Conservation (phyloP, 2,797 vertebrate genomes). For the Sardinella longiceps region DNA sequence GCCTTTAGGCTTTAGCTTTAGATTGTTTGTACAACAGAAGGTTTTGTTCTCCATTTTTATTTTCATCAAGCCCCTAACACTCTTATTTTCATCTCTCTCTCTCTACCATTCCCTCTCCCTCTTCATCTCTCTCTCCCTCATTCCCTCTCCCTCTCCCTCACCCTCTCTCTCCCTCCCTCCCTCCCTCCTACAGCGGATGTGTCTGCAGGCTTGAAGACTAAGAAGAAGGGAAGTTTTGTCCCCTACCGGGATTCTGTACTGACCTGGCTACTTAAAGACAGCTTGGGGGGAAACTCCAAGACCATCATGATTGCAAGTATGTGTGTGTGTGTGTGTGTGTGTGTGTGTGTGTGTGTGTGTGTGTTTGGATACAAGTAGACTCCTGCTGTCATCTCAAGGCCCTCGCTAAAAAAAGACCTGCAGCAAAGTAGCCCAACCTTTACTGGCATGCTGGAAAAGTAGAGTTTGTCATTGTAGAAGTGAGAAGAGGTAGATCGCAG, state of each 20-base stretch:
- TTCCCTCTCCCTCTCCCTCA: neutral
- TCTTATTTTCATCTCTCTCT: neutral
- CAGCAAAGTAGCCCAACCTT: too few species aligned
- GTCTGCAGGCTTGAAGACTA: conserved; percentile 80
- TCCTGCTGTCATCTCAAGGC: neutral
- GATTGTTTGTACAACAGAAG: neutral
- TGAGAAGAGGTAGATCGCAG: too few species aligned
- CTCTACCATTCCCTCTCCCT: neutral
- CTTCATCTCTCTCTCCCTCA: neutral
- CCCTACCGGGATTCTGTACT: conserved; percentile 98
- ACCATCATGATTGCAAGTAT: conserved; percentile 99
- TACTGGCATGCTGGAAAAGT: too few species aligned
- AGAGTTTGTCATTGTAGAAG: too few species aligned
- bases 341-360: too few species aligned
- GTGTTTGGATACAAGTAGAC: neutral
- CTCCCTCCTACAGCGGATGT: conserved; percentile 78
- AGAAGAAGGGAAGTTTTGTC: conserved; percentile 83
- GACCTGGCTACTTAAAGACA: conserved; percentile 97
- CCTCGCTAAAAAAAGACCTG: neutral
- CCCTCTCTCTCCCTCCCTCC: neutral
- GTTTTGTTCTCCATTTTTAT: neutral
- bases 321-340: conserved; percentile 49
- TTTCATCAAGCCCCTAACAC: neutral
- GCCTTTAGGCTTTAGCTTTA: neutral
- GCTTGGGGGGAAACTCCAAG: conserved; percentile 96